These are phyloP conservation scores for Gorsachius goisagi DNA, from an alignment of 2,113 vertebrate species.

Conservation along the genomic window DNA sequence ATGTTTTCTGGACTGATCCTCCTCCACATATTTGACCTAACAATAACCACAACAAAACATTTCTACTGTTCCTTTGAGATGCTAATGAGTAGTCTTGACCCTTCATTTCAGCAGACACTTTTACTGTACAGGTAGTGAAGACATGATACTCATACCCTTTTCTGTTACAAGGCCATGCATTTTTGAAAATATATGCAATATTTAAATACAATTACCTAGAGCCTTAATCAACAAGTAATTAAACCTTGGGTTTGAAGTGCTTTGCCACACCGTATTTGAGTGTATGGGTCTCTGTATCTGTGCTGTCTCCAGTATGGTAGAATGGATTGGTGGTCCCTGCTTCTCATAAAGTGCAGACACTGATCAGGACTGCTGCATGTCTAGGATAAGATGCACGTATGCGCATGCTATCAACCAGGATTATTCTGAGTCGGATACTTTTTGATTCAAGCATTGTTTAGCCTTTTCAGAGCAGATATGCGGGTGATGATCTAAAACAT, in stretches of 20 bases:
- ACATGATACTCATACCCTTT: neutral
- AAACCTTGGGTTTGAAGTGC: neutral
- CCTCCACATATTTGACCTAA: neutral
- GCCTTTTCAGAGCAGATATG: neutral
- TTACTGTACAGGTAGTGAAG: neutral
- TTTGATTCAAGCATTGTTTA: neutral
- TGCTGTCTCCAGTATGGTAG: neutral
- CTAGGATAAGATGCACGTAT: neutral
- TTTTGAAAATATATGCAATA: neutral
- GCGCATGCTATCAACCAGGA: neutral
- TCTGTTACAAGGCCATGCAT: neutral
- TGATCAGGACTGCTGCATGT: neutral
- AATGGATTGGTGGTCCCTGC: neutral
- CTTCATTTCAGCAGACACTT: neutral
- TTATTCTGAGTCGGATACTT: neutral
- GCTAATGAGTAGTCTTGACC: neutral
- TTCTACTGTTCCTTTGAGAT: neutral
- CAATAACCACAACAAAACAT: neutral
- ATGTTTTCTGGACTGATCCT: neutral
- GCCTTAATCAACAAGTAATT: neutral
- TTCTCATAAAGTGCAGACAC: neutral
- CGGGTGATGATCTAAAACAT: neutral
- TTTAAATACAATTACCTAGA: neutral
- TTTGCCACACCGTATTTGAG: neutral
- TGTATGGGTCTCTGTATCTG: neutral